A percentile compares a stretch with the other conserved stretches of the same genome.
Evolutionary conservation across 2,113 vertebrate genomes (phyloP).

Genomic region (Stigmatopora nigra): DNA sequence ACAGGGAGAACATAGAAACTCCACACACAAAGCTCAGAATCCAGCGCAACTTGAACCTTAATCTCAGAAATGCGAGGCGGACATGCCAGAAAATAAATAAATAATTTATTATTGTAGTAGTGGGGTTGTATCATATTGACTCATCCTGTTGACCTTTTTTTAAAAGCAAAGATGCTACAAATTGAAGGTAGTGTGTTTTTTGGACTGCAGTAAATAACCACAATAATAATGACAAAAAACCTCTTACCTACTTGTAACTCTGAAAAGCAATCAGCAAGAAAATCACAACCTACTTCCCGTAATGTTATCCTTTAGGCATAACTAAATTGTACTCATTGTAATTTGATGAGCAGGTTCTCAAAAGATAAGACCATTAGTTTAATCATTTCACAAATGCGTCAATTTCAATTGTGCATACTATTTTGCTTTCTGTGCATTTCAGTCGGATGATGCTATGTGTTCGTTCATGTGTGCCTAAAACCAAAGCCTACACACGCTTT

Average conservation of each 20-base stretch:
- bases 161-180: neutral
- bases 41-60: no score
- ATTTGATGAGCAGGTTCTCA: neutral
- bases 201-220: neutral
- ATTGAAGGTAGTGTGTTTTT: neutral
- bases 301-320: neutral
- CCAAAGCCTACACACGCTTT: conserved; percentile 60
- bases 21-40: no score
- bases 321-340: neutral
- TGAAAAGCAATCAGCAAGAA: neutral
- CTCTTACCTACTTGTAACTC: neutral
- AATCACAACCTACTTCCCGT: neutral
- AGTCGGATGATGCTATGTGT: conserved; percentile 48
- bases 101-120: neutral
- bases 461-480: conserved; percentile 44
- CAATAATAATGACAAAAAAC: neutral
- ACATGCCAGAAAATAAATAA: neutral
- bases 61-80: no score
- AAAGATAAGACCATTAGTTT: neutral
- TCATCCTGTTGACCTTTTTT: neutral
- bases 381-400: neutral
- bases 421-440: conserved; percentile 11
- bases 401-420: neutral
- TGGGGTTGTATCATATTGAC: neutral
- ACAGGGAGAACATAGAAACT: no score